A percentile compares a stretch with the other conserved stretches of the same genome.
Conservation (phyloP, 2,797 vertebrate genomes). For the Vireo griseus region DNA sequence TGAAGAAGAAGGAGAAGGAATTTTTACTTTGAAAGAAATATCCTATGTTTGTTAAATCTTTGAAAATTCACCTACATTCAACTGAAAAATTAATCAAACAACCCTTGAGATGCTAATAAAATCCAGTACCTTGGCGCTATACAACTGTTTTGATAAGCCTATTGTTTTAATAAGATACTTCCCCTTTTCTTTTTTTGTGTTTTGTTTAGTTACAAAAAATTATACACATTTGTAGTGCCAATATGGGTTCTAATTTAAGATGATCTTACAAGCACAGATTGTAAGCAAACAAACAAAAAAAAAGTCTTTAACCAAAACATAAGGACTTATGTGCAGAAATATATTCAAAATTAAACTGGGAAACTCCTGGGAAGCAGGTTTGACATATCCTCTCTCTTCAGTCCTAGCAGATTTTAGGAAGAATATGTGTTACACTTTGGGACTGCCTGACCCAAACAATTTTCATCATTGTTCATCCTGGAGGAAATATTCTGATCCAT, state of each 20-base stretch:
- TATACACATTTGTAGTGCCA: neutral
- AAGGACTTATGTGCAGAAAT: neutral
- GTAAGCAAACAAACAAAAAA: neutral
- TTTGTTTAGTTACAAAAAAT: neutral
- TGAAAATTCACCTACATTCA: neutral
- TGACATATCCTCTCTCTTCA: neutral
- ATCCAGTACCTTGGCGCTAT: neutral
- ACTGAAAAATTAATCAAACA: neutral
- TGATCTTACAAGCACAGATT: neutral
- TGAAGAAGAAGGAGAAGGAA: neutral
- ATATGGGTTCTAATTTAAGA: neutral
- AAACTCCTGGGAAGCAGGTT: neutral
- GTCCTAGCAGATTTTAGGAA: neutral
- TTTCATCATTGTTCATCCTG: neutral
- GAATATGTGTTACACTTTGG: rapidly evolving
- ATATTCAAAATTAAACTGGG: neutral
- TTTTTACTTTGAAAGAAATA: neutral
- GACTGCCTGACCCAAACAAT: neutral
- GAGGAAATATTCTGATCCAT: neutral
- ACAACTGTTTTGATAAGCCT: neutral
- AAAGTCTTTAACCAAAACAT: neutral
- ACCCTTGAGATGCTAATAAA: neutral
- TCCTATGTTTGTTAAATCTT: neutral
- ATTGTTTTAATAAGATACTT: neutral
- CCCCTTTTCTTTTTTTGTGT: neutral